Conservation (phyloP, 2,797 vertebrate species). For the Sebastes steindachneri region DNA sequence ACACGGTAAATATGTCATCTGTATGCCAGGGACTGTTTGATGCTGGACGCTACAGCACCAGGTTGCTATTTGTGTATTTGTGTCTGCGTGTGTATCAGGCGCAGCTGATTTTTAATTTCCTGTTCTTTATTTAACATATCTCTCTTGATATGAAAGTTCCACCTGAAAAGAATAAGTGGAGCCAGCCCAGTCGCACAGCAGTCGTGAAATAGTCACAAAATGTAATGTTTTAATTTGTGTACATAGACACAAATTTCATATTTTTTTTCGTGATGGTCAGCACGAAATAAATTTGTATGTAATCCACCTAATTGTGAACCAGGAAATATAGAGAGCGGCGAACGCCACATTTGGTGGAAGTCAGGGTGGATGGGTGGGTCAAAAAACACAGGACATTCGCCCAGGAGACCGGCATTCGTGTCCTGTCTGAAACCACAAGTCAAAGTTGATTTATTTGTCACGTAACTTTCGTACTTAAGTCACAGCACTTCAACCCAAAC, state of each 20-base stretch:
- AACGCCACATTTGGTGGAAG: accelerated
- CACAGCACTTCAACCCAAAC: too few species aligned
- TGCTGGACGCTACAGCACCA: not conserved
- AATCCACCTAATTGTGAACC: not conserved
- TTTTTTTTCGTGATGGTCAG: too few species aligned
- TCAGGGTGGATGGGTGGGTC: not conserved
- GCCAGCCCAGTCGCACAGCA: not conserved
- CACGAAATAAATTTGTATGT: not conserved
- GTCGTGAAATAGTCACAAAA: not conserved
- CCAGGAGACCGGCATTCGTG: too few species aligned
- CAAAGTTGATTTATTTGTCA: too few species aligned
- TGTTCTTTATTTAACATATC: not conserved
- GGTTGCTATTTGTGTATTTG: not conserved
- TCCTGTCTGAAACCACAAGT: too few species aligned
- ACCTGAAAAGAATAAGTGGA: conserved; percentile 2
- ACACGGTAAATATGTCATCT: not conserved
- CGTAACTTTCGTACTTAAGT: too few species aligned
- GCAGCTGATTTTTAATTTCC: conserved; percentile 22
- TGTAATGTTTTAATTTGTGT: not conserved
- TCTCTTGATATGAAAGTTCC: not conserved
- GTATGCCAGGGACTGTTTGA: not conserved
- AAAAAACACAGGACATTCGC: not conserved
- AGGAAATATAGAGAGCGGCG: not conserved
- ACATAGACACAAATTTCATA: not conserved
- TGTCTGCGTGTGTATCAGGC: not conserved